Base-by-base conservation (phyloP, 2,888 invertebrate species). In the Trachelus iudaicus region DNA sequence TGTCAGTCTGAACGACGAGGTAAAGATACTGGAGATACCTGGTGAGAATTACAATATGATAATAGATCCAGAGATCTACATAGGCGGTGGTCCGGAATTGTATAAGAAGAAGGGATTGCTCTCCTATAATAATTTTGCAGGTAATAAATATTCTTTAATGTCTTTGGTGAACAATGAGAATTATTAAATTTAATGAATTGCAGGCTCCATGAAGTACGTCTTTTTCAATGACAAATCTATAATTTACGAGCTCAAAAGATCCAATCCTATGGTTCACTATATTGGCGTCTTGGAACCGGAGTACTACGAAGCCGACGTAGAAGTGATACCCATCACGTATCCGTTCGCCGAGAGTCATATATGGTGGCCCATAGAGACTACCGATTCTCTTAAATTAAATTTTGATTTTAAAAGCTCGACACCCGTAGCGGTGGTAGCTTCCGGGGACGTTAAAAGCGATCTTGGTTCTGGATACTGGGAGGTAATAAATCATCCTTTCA, bases 161-260 rank as follows among this genome's bases (percentile, higher is more conserved):
- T n/a, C n/a, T 56, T 23, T 9, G 9, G 9, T 56, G 0, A 23
- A 9, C 9, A 9, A 9, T 23, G 9, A 56, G 0, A 56, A 23
- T 6, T 2, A 40, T 23, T 40, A 9, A 56, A 23, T 56, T 56
- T 56, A 9, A 6, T 56, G 2, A 23, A 96, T 96, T 89, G 95
- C 95, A 87, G 97, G 98, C 34, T 97, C 97, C 85, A 91, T 98
- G 69, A 97, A 97, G 89, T 97, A 97, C 90, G 97, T 98, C 74
- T 98, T 97, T 91, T 98, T 97, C 92, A 98, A 98, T 91, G 97
- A 98, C 88, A 95, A 97, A 40, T 97, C 97, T 0, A 97, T 98
- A 83, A 93, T 98, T 81, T 97, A 98, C 90, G 97, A 97, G 89
- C 92, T 98, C 81, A 95, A 96, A 85, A 95, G 95, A 85, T 95